These are phyloP conservation scores for Misgurnus mizolepis DNA, from an alignment of 2,113 vertebrate species.

Conservation along the genomic window DNA sequence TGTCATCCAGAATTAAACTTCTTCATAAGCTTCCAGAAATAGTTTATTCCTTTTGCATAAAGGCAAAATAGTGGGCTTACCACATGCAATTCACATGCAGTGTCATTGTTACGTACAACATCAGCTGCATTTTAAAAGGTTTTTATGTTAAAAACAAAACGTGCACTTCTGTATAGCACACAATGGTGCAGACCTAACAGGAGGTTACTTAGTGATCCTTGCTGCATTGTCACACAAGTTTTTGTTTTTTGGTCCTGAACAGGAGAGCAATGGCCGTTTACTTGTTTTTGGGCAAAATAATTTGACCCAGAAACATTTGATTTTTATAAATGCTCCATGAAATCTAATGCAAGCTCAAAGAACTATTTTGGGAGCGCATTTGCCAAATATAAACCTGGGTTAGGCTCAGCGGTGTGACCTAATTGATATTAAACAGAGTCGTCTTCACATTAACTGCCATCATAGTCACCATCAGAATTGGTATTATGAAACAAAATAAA, in stretches of 20 bases:
- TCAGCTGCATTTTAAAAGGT: too few relatives aligned
- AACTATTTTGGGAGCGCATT: neutral
- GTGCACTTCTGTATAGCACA: too few relatives aligned
- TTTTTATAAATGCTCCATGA: neutral
- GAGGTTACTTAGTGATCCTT: too few relatives aligned
- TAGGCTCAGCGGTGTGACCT: neutral
- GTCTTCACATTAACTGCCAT: neutral
- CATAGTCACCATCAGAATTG: neutral
- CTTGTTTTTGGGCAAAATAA: too few relatives aligned
- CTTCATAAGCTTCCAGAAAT: constrained; percentile 4
- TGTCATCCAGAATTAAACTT: neutral
- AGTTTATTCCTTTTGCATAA: neutral
- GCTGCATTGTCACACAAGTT: too few relatives aligned
- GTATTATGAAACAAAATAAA: neutral
- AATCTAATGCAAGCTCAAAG: neutral
- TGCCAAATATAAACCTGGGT: neutral
- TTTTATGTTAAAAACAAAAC: too few relatives aligned
- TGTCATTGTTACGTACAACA: too few relatives aligned
- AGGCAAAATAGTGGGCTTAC: neutral
- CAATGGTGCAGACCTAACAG: too few relatives aligned
- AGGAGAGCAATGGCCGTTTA: too few relatives aligned
- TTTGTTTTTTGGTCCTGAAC: too few relatives aligned
- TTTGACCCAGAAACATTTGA: too few relatives aligned
- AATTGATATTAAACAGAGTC: neutral
- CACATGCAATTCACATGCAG: neutral